Conservation (phyloP, 1,140 invertebrate species). For the Patella vulgata region DNA sequence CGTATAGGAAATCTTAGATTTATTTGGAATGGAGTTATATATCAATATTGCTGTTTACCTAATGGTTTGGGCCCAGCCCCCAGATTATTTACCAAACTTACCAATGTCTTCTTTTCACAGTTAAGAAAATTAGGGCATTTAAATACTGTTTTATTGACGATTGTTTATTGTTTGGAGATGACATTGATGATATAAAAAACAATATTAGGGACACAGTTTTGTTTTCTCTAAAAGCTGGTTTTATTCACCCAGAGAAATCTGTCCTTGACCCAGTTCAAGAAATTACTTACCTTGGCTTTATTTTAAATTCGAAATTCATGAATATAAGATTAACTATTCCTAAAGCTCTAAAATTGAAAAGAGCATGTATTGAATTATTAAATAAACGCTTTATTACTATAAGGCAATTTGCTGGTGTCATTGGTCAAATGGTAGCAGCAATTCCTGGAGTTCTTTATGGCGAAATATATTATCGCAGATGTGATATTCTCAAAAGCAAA, state of each 20-base stretch:
- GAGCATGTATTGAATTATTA: not conserved
- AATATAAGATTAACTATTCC: constrained; percentile 5
- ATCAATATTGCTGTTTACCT: constrained; percentile 22
- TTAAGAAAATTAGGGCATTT: constrained; percentile 9
- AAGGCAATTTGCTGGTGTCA: constrained; percentile 1
- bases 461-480: constrained; percentile 18
- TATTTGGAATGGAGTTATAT: constrained; percentile 3
- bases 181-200: constrained; percentile 5
- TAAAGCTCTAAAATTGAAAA: constrained; percentile 7
- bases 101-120: constrained; percentile 13
- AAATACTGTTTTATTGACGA: constrained; percentile 23
- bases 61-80: constrained; percentile 18
- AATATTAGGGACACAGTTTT: constrained; percentile 12
- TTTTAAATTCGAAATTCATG: constrained; percentile 15
- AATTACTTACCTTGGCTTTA: constrained; percentile 17
- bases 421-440: constrained; percentile 12
- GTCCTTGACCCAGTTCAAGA: constrained; percentile 9
- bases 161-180: constrained; percentile 8
- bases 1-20: constrained; percentile 23
- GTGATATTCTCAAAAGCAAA: constrained; percentile 18
- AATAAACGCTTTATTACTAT: not conserved
- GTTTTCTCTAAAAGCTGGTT: constrained; percentile 10
- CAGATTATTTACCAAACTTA: constrained; percentile 27
- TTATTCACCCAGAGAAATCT: constrained; percentile 26
- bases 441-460: constrained; percentile 14